A percentile compares a stretch with the other conserved stretches of the same genome.
Conservation (phyloP, 2,888 invertebrate species). For the Eurytoma adleriae region DNA sequence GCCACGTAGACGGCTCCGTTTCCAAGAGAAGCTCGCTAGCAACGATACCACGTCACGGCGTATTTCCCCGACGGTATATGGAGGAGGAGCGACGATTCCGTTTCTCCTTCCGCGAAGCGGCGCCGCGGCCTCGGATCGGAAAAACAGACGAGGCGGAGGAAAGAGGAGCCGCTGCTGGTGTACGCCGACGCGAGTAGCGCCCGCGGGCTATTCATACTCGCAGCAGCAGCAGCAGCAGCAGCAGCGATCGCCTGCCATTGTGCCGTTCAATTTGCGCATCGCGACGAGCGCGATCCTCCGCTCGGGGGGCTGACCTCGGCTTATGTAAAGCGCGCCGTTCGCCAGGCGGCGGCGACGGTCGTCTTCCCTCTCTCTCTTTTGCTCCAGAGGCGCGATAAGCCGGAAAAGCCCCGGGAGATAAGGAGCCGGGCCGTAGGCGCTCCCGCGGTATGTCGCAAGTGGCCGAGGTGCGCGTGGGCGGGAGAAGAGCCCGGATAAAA, state of each 20-base stretch:
- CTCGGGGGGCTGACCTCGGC: not conserved
- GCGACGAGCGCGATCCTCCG: not conserved
- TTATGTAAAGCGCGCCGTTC: not conserved
- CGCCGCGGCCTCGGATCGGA: no score
- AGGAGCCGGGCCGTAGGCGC: not conserved
- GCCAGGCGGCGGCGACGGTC: no score
- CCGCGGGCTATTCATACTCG: not conserved
- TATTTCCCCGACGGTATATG: no score
- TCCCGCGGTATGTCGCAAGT: not conserved
- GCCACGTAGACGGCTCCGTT: no score
- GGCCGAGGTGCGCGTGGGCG: not conserved
- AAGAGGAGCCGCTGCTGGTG: no score
- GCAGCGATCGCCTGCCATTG: not conserved
- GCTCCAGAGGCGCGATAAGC: slow-evolving; percentile 13
- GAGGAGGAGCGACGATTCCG: not conserved
- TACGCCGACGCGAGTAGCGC: no score
- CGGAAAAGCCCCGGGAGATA: not conserved
- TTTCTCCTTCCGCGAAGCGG: not conserved
- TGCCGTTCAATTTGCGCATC: slow-evolving; percentile 1
- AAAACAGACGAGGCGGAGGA: not conserved
- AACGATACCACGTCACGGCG: not conserved
- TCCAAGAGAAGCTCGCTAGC: not conserved
- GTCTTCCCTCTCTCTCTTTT: not conserved
- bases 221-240: not conserved
- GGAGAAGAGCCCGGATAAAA: slow-evolving; percentile 21